phyloP scores from a whole-genome alignment of 2,113 vertebrate species.

The Thalassarche chlororhynchos region DNA sequence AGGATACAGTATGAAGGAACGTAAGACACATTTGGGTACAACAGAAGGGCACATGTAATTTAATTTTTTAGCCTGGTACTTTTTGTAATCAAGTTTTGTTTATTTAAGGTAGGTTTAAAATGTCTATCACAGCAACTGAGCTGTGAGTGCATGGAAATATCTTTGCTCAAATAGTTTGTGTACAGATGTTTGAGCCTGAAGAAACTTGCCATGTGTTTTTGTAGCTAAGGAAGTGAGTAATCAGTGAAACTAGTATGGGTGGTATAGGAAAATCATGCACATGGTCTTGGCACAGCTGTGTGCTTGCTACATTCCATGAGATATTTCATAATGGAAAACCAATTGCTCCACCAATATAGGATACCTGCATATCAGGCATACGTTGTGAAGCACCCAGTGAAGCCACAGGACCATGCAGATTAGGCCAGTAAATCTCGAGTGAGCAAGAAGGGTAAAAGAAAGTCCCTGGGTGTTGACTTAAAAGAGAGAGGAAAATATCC shows the following conservation, averaged over 20 bases:
- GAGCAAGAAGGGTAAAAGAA: neutral
- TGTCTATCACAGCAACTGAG: neutral
- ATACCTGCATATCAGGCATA: neutral
- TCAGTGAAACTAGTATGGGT: constrained; percentile 43
- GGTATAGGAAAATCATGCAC: constrained; percentile 49
- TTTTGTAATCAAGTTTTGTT: neutral
- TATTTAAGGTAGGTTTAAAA: neutral
- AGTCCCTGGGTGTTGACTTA: neutral
- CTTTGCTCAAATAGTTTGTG: neutral
- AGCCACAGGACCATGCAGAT: neutral
- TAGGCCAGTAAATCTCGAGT: neutral
- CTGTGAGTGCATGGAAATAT: neutral
- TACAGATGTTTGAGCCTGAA: constrained; percentile 37
- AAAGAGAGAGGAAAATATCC: neutral
- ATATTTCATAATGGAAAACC: constrained; percentile 53
- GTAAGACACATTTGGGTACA: neutral
- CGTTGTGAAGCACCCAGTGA: neutral
- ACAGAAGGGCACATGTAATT: neutral
- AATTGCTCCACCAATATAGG: neutral
- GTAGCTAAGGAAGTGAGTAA: constrained; percentile 64
- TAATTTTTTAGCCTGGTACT: neutral
- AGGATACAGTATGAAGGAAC: neutral
- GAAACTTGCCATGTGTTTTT: constrained; percentile 36
- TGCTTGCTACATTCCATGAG: constrained; percentile 25
- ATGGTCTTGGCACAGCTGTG: constrained; percentile 3